Evolutionary conservation across 2,888 invertebrate species (phyloP), one percentile per base, ranked within the genome.

Genomic region (Xestia ashworthii): DNA sequence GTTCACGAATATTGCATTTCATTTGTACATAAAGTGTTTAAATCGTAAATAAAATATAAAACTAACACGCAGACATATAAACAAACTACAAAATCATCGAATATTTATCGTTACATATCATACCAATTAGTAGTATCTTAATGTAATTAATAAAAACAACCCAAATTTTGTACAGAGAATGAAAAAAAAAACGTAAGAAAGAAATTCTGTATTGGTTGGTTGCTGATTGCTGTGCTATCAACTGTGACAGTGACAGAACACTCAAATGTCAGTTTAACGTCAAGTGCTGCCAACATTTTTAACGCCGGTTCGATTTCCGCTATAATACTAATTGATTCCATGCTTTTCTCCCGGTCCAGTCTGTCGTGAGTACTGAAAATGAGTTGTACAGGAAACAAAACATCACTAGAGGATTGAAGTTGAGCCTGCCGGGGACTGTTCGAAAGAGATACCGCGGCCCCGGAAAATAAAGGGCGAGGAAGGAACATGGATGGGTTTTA

Each of bases 1-100:
- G 95, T 94, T 98, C 98, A 91, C 97, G 97, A 85, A 97, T 97
- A 93, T 98, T 98, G 94, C 97, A 98, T 95, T 98, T 97, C 98
- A 98, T 98, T 95, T 93, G 94, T 90, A 89, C 74, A 81, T 67
- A 77, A 44, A 81, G 68, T 67, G 50, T 77, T 62, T 32, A 71
- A 32, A 71, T 74, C 66, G 16, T 58, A 6, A 65, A 76, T 58
- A 65, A 67, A 73, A 64, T 46, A 71, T 65, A 73, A 53, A 79
- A 70, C 32, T 58, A 74, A 62, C 67, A 76, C 71, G 32, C 58
- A 41, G 44, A 68, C 69, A 41, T 53, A 67, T 55, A 53, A n/a
- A 74, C 70, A 70, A 72, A 72, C 25, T 46, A 8, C 14, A 67
- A n/a, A 58, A 60, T 22, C 9, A 74, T 69, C n/a, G 3, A 46